Base-by-base conservation (phyloP, 2,797 vertebrate species). In the Pseudomugil tenellus region DNA sequence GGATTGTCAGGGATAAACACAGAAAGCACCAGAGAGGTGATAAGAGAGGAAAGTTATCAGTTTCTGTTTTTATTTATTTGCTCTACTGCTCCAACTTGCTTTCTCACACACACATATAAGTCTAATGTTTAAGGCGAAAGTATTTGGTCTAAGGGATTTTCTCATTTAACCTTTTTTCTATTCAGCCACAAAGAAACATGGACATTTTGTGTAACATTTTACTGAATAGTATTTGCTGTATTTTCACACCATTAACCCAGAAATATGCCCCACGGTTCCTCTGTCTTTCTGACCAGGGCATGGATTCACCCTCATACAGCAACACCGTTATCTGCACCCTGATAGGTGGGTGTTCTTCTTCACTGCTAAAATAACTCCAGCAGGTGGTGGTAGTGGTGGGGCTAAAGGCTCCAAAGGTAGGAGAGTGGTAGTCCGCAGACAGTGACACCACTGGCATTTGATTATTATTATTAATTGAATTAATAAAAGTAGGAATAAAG, bases 241-340 rank as follows among this genome's bases (percentile, higher is more conserved):
- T n/a, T n/a, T n/a, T n/a, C n/a, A n/a, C n/a, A n/a, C n/a, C n/a
- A n/a, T n/a, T n/a, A n/a, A n/a, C n/a, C n/a, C n/a, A n/a, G n/a
- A n/a, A n/a, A n/a, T n/a, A n/a, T 7, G n/a, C 11, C 39, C 8
- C 2, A 1, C 11, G 0, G 1, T 3, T 10, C 55, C 3, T 13
- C 12, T 13, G 23, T 52, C 63, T 52, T 43, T 17, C 25, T 1
- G 46, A 2, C n/a, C 4, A 63, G 63, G 81, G 84, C 89, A 87
- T 2, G 41, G 58, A 84, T 82, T 13, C 68, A 79, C 65, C 78
- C 72, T 89, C 83, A 86, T 88, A 88, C 89, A 77, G 89, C 88
- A 89, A 90, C 88, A 89, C 66, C 25, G 48, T 73, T 70, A 58
- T 4, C 85, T 79, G 62, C 66, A 12, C 58, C 63, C 74, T 89